Conservation (phyloP, 2,113 vertebrate genomes). For the Crotalus tigris region DNA sequence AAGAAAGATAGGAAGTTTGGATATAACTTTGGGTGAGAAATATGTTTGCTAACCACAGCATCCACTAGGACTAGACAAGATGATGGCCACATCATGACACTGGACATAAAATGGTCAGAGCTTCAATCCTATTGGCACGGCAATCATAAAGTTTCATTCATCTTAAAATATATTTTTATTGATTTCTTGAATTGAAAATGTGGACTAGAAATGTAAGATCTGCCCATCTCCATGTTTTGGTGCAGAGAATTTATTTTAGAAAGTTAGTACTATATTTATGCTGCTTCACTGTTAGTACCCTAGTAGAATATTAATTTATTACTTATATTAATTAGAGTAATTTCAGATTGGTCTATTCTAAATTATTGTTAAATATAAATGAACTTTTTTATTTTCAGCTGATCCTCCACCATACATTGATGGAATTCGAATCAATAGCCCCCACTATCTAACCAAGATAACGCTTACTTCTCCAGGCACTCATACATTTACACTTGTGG, state of each 20-base stretch:
- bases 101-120: background rate
- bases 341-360: background rate
- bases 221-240: background rate
- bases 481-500: slow-evolving; percentile 92
- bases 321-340: background rate
- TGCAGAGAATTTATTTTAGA: background rate
- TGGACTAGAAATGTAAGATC: background rate
- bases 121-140: background rate
- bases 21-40: background rate
- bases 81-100: background rate
- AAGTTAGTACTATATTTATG: background rate
- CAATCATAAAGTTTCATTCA: background rate
- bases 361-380: background rate
- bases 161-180: background rate
- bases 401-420: slow-evolving; percentile 94
- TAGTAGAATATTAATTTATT: background rate
- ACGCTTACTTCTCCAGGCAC: slow-evolving; percentile 84
- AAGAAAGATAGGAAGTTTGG: background rate
- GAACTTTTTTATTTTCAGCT: slow-evolving; percentile 68
- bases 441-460: slow-evolving; percentile 98
- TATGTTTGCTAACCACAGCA: background rate
- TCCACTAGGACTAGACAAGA: background rate
- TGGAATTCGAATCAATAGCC: slow-evolving; percentile 97
- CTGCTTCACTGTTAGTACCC: background rate
- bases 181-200: background rate